Conservation (phyloP, 2,113 vertebrate species). For the Pseudolaguvia tuberculata region DNA sequence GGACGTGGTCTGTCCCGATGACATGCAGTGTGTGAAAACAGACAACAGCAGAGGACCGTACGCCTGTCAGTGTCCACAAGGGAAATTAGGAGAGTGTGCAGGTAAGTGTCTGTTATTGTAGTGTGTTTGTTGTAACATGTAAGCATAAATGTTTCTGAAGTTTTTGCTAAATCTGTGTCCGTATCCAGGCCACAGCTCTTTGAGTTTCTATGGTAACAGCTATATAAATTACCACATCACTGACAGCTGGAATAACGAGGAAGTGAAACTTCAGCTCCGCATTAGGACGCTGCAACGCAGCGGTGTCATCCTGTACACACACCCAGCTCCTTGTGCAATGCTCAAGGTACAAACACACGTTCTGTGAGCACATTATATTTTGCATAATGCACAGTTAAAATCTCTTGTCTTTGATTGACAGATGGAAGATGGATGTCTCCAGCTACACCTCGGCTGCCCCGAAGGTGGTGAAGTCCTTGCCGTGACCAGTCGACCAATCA, state of each 20-base stretch:
- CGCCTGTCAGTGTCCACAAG: constrained; percentile 90
- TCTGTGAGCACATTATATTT: not conserved
- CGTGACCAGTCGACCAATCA: constrained; percentile 83
- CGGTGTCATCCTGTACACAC: constrained; percentile 92
- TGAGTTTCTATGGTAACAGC: constrained; percentile 96
- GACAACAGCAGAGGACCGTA: constrained; percentile 79
- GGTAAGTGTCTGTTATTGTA: constrained; percentile 62
- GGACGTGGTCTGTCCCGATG: constrained; percentile 85
- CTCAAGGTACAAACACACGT: constrained; percentile 13
- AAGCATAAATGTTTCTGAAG: too few relatives aligned
- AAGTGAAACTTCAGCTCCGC: constrained; percentile 86
- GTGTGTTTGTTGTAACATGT: not conserved
- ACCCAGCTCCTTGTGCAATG: constrained; percentile 11
- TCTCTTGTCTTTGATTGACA: constrained; percentile 53
- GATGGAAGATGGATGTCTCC: constrained; percentile 90
- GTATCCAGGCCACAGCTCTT: constrained; percentile 81
- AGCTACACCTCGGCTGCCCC: constrained; percentile 88
- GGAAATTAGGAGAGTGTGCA: constrained; percentile 93
- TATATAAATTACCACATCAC: constrained; percentile 93
- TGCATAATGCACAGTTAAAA: too few relatives aligned
- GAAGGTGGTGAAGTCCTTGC: constrained; percentile 75
- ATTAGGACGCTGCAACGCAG: constrained; percentile 89
- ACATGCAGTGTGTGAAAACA: constrained; percentile 91
- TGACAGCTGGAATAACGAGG: constrained; percentile 77
- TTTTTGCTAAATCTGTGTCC: not conserved